phyloP scores from a whole-genome alignment of 2,888 invertebrate genomes.

The Coelinius sp. region DNA sequence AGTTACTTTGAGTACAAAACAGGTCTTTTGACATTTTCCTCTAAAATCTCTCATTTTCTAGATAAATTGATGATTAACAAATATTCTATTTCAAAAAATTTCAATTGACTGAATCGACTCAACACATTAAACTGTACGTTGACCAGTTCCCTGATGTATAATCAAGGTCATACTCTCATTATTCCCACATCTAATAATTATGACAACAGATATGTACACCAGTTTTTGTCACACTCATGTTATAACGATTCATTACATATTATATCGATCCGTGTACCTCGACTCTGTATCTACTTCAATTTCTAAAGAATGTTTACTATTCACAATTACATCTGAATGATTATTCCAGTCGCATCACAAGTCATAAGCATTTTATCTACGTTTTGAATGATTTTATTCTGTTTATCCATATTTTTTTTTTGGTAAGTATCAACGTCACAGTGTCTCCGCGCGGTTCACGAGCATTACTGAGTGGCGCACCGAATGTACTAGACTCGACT shows the following conservation, averaged over 20 bases:
- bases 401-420: not conserved
- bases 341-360: not conserved
- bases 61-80: too few species aligned
- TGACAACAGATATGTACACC: not conserved
- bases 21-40: too few species aligned
- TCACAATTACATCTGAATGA: too few species aligned
- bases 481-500: slow-evolving; percentile 27
- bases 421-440: slow-evolving; percentile 35
- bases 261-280: slow-evolving; percentile 5
- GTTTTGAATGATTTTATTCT: not conserved
- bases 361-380: not conserved
- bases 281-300: not conserved
- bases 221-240: not conserved
- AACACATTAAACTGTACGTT: too few species aligned
- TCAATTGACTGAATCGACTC: too few species aligned
- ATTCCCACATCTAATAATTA: not conserved
- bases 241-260: not conserved
- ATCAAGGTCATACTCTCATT: not conserved
- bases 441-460: slow-evolving; percentile 47
- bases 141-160: not conserved
- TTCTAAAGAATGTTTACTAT: not conserved
- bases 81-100: too few species aligned
- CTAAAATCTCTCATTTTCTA: too few species aligned
- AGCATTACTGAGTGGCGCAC: slow-evolving; percentile 44
- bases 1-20: too few species aligned